A percentile compares a stretch with the other conserved stretches of the same genome.
Conservation (phyloP, 2,797 vertebrate genomes). For the Acrossocheilus wenchowensis region DNA sequence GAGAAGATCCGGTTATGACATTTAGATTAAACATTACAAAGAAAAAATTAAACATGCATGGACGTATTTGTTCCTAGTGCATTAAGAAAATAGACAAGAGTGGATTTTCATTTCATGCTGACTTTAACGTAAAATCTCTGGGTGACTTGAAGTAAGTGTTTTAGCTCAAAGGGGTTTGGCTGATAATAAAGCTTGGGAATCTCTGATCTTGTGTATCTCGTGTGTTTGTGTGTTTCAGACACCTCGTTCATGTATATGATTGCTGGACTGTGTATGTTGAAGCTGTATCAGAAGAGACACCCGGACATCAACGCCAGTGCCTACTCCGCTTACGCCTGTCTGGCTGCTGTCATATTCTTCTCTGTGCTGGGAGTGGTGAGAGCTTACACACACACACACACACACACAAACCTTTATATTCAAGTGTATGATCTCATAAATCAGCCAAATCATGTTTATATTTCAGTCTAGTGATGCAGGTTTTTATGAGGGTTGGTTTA, state of each 20-base stretch:
- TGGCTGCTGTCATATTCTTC: conserved; percentile 96
- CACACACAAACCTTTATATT: not conserved
- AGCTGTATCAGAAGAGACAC: conserved; percentile 97
- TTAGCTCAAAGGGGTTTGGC: no score
- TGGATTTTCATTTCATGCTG: not conserved
- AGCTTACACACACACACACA: not conserved
- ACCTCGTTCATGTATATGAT: conserved; percentile 99
- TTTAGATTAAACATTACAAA: no score
- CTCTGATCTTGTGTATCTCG: not conserved
- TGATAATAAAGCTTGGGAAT: not conserved
- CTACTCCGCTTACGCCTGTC: conserved; percentile 94
- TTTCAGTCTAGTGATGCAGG: not conserved
- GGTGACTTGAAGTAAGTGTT: no score
- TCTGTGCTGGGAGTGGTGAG: conserved; percentile 95
- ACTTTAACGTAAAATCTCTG: not conserved
- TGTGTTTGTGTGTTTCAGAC: conserved; percentile 75
- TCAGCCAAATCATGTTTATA: not conserved
- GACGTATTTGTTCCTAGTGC: no score
- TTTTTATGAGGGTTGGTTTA: not conserved
- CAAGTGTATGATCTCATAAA: not conserved
- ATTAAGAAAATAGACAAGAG: no score
- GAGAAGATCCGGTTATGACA: no score
- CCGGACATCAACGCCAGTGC: conserved; percentile 97
- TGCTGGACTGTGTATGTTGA: conserved; percentile 95
- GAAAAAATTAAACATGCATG: no score